Conservation (phyloP, 2,113 vertebrate species). For the Bufo gargarizans region DNA sequence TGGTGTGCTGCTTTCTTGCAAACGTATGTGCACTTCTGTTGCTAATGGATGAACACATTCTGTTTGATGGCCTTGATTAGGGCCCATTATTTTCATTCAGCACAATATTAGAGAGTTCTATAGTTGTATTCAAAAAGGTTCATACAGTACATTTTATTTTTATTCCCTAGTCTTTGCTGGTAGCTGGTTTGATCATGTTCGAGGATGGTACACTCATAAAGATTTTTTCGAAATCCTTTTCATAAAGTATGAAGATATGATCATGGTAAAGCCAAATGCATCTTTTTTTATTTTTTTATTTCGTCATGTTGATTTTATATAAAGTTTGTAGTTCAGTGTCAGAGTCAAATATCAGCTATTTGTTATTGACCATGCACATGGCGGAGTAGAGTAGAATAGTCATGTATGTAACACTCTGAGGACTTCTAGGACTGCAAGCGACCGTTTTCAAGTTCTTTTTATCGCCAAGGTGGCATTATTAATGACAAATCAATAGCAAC, state of each 20-base stretch:
- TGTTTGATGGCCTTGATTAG: not conserved
- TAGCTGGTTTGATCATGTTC: slow-evolving; percentile 73
- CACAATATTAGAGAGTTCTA: not conserved
- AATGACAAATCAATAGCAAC: too few species aligned
- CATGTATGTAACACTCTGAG: too few species aligned
- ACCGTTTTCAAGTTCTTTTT: too few species aligned
- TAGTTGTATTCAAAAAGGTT: not conserved
- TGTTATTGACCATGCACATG: too few species aligned
- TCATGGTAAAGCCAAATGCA: slow-evolving; percentile 61
- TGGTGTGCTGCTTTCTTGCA: too few species aligned
- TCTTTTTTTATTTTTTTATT: not conserved
- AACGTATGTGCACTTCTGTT: too few species aligned
- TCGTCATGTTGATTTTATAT: not conserved
- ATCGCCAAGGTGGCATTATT: too few species aligned
- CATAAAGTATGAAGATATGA: slow-evolving; percentile 72
- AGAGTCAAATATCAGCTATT: too few species aligned
- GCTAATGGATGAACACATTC: not conserved
- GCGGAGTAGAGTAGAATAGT: too few species aligned
- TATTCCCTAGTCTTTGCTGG: slow-evolving; percentile 60
- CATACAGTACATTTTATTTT: not conserved
- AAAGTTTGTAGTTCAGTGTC: too few species aligned
- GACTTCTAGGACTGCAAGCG: too few species aligned
- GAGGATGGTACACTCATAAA: slow-evolving; percentile 64
- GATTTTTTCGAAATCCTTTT: slow-evolving; percentile 71
- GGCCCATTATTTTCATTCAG: not conserved